Base-by-base conservation (phyloP, 1,140 invertebrate species). In the Musca domestica region DNA sequence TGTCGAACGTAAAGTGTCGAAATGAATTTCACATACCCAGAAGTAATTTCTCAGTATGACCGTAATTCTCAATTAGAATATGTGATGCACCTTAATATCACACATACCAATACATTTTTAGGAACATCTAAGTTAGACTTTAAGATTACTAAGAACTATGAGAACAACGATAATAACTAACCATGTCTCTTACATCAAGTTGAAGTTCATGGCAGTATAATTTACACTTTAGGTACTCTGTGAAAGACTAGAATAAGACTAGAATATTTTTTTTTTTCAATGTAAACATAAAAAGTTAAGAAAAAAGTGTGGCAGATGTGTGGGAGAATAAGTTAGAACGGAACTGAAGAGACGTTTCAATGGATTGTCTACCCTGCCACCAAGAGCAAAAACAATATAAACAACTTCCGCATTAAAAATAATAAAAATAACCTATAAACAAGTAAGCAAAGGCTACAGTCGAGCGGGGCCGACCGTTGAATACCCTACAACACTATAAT, bases 201-300 rank as follows among this genome's bases (percentile, higher is more conserved):
- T 61, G 27, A 61, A 61, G 56, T 61, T 61, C 56, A 61, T 61
- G 56, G 19, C 19, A 61, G 30, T 61, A 61, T 61, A 61, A 61
- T 61, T 61, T 61, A 61, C 56, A 61, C 56, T 34, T 41, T 34
- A 61, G n/a, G 25, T 56, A 56, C 52, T 56, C 27, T 25, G 10
- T 14, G 22, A 6, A 56, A 27, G 25, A 41, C n/a, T n/a, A 56
- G 25, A 51, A 9, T 56, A 56, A 56, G 52, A 56, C 25, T 56
- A 56, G 52, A 56, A 56, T 14, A 27, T 56, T 27, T 27, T 41
- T 5, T 41, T 41, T 41, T 41, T 41, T 41, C 34, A 41, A 56
- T 27, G 25, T 27, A 56, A 56, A 27, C 4, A 56, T n/a, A 25
- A 56, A 17, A 56, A 56, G 34, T 30, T 9, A 30, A 30, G 47